phyloP scores from a whole-genome alignment of 2,797 vertebrate genomes.

The Allobates femoralis region DNA sequence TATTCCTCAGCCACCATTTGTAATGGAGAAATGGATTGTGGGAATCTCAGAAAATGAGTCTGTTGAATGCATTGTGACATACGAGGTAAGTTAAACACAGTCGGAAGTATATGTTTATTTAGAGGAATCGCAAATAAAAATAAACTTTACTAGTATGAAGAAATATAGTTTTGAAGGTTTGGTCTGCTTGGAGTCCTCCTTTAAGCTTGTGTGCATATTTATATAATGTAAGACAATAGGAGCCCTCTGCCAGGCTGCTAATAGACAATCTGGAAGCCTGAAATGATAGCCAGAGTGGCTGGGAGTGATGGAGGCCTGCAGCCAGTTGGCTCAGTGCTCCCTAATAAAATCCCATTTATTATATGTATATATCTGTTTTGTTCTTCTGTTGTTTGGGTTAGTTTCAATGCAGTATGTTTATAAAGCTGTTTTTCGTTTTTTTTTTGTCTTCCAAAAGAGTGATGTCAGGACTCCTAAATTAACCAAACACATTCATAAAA shows the following conservation, averaged over 20 bases:
- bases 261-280: slow-evolving; percentile 37
- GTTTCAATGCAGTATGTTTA: slow-evolving; percentile 42
- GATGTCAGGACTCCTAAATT: slow-evolving; percentile 88
- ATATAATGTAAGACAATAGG: not conserved
- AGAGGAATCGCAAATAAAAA: not conserved
- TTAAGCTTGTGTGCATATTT: slow-evolving; percentile 17
- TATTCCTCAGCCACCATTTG: slow-evolving; percentile 90
- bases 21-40: slow-evolving; percentile 98
- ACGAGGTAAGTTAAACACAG: slow-evolving; percentile 84
- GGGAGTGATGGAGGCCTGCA: slow-evolving; percentile 3
- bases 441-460: slow-evolving; percentile 75
- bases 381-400: slow-evolving; percentile 58
- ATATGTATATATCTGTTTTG: slow-evolving; percentile 66
- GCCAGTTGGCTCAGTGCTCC: slow-evolving; percentile 57
- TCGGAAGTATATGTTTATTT: not conserved
- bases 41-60: slow-evolving; percentile 85
- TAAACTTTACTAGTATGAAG: not conserved
- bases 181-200: not conserved
- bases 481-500: slow-evolving; percentile 81
- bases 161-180: not conserved
- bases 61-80: slow-evolving; percentile 90
- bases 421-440: slow-evolving; percentile 32
- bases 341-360: slow-evolving; percentile 59
- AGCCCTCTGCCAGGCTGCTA: slow-evolving; percentile 21
- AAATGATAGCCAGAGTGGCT: slow-evolving; percentile 19